Conservation (phyloP, 2,113 vertebrate species). For the Pyxicephalus adspersus region DNA sequence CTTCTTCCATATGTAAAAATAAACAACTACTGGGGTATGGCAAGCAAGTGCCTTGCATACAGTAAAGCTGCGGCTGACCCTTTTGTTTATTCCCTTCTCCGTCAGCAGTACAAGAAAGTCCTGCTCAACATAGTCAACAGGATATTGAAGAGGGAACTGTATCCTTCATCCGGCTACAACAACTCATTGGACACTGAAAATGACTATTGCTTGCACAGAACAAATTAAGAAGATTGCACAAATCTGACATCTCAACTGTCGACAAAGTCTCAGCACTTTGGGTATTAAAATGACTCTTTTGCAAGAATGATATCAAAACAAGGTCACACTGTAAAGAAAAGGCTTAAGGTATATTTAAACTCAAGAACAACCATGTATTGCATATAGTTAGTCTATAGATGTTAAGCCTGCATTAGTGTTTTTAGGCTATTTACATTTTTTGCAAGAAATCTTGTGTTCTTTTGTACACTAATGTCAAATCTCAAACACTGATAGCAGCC, state of each 20-base stretch:
- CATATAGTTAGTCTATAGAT: too few species aligned
- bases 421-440: too few species aligned
- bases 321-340: too few species aligned
- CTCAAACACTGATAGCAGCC: too few species aligned
- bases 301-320: too few species aligned
- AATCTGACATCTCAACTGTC: background rate
- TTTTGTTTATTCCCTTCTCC: conserved; percentile 77
- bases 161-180: conserved; percentile 71
- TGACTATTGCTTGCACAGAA: conserved; percentile 68
- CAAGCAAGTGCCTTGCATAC: conserved; percentile 77
- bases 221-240: conserved; percentile 61
- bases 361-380: too few species aligned
- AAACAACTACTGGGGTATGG: conserved; percentile 74
- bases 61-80: conserved; percentile 78
- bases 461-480: too few species aligned
- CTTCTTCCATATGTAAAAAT: conserved; percentile 74
- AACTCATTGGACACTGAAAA: conserved; percentile 77
- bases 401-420: too few species aligned
- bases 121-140: conserved; percentile 71
- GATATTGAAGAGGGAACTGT: conserved; percentile 71
- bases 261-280: background rate
- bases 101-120: conserved; percentile 77
- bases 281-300: background rate
- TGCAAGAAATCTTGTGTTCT: too few species aligned
- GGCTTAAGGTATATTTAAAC: too few species aligned